Evolutionary conservation across 2,888 invertebrate genomes (phyloP).

Genomic region (Plagiodera versicolora): DNA sequence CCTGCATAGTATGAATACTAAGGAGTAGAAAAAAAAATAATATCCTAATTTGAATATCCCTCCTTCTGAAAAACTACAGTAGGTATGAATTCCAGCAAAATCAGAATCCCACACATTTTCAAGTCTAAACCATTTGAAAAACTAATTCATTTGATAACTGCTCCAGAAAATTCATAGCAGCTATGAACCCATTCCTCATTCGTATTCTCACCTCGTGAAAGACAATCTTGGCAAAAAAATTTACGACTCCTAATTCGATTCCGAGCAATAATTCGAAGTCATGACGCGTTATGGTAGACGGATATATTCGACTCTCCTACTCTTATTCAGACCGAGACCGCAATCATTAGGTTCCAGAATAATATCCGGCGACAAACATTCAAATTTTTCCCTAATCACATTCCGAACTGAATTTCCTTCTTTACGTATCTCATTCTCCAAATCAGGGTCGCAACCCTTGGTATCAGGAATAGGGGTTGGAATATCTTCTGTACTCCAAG

Average conservation of each 20-base stretch:
- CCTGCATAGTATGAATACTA: too few species aligned
- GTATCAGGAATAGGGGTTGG: too few species aligned
- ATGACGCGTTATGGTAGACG: slow-evolving; percentile 11
- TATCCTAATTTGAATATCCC: too few species aligned
- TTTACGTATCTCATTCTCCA: background rate
- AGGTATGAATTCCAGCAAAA: too few species aligned
- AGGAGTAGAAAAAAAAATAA: too few species aligned
- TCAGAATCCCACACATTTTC: too few species aligned
- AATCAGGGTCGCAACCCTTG: background rate
- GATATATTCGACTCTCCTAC: slow-evolving; percentile 9
- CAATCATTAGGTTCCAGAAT: slow-evolving; percentile 48
- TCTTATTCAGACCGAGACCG: slow-evolving; percentile 17
- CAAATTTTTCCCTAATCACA: slow-evolving; percentile 51
- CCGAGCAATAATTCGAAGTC: slow-evolving; percentile 9
- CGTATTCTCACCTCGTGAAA: background rate
- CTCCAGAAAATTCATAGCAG: background rate
- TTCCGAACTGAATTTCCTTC: slow-evolving; percentile 46
- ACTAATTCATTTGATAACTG: too few species aligned
- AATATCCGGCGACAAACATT: slow-evolving; percentile 55
- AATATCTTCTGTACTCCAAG: too few species aligned
- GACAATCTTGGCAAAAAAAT: slow-evolving; percentile 5
- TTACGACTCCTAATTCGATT: slow-evolving; percentile 3
- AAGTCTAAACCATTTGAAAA: too few species aligned
- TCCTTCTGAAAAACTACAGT: too few species aligned
- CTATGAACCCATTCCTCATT: background rate